Conservation (phyloP, 1,140 invertebrate species). For the Medauroidea extradentata region DNA sequence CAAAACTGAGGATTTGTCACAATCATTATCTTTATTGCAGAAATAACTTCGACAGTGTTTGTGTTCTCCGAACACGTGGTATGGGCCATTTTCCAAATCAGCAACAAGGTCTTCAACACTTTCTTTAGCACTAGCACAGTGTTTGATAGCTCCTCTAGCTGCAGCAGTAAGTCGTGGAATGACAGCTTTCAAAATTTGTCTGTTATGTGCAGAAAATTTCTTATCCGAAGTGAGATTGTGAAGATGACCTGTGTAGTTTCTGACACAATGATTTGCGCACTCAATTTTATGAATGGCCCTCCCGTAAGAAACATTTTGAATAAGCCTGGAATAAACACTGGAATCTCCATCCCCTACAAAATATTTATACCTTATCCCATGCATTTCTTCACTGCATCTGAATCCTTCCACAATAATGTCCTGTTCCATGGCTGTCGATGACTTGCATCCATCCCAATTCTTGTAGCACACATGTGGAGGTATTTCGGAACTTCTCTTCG, state of each 20-base stretch:
- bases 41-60: too few relatives aligned
- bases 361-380: conserved; percentile 39
- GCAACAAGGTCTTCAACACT: too few relatives aligned
- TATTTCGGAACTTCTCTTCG: conserved; percentile 13
- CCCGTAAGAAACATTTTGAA: neutral
- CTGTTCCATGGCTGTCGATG: conserved; percentile 39
- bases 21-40: too few relatives aligned
- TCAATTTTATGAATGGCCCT: neutral
- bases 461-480: conserved; percentile 30
- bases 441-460: conserved; percentile 30
- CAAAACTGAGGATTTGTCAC: too few relatives aligned
- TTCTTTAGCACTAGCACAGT: too few relatives aligned
- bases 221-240: conserved; percentile 1
- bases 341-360: conserved; percentile 46
- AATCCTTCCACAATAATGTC: conserved; percentile 43
- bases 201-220: too few relatives aligned
- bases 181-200: too few relatives aligned
- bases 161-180: too few relatives aligned
- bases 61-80: too few relatives aligned
- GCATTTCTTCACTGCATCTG: conserved; percentile 29
- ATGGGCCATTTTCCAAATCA: too few relatives aligned
- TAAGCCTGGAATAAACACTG: conserved; percentile 30
- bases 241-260: conserved; percentile 3
- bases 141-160: too few relatives aligned
- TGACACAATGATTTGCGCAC: neutral